Base-by-base conservation (phyloP, 2,797 vertebrate genomes). In the Ctenosaura bakeri region DNA sequence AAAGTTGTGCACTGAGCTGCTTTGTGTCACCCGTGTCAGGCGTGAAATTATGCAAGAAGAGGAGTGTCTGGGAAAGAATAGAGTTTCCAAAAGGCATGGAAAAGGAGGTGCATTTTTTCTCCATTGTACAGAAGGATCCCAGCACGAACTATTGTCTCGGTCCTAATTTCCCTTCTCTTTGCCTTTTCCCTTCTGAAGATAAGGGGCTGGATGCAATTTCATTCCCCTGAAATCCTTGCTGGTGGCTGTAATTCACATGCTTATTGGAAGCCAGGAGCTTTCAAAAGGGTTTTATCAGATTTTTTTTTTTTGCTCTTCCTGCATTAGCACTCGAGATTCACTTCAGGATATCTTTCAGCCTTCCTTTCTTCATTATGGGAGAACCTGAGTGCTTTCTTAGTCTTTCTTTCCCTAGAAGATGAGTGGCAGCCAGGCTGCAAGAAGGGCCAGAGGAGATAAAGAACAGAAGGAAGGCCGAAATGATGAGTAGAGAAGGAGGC, bases 241-340 rank as follows among this genome's bases (percentile, higher is more conserved):
- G 92, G 84, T 88, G 91, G 90, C 86, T 91, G 6, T 85, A 94
- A 93, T 94, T 94, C 94, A 86, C 93, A 87, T 94, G 94, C 88
- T 96, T 94, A 83, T 93, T 94, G 94, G 95, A 95, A 93, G 86
- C 88, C 90, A 76, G 94, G 91, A 85, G 94, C 91, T 95, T 92
- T 95, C 92, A 92, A 95, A 88, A 66, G 78, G 42, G 85, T 50
- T 94, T 94, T 95, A 95, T 95, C 88, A 94, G 94, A 95, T 95
- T 94, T 90, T 95, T 94, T 87, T 46, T 46, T 46, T 46, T 46
- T 46, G 64, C 0, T 73, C 94, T 96, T 94, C 91, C 91, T 96
- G 92, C 93, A 90, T 94, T 92, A 95, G 89, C 85, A 86, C 94
- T 95, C 89, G 83, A 88, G 85, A 84, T 92, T 86, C 89, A 56